Evolutionary conservation across 2,113 vertebrate species (phyloP), one percentile per base, ranked within the genome.

Genomic region (Oenanthe melanoleuca): DNA sequence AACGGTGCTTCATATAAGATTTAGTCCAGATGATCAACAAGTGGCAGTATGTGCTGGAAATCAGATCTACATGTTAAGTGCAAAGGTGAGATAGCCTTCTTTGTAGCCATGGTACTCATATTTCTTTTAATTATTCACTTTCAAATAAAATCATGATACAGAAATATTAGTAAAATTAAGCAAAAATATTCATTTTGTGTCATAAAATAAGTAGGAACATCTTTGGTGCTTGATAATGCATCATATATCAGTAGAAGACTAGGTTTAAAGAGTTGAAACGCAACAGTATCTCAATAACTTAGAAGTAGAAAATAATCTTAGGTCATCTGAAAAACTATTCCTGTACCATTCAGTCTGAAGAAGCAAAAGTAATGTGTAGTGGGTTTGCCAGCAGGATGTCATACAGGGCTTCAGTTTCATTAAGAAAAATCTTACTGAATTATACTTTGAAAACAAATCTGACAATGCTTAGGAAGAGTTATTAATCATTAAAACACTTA

Each of bases 1-100:
- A 31, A 93, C 93, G 38, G 97, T 98, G 6, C 93, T 95, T 86
- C 97, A 98, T 96, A 55, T 99, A 55, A 97, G 97, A 31, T 98
- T 99, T 88, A 98, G 98, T 93, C 97, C 94, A 3, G 97, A 98
- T 49, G 98, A 98, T 65, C 88, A 95, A 15, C 96, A 91, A 69
- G 95, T 98, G 47, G 98, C 98, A 8, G 97, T 96, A 14, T 99
- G 99, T 94, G 96, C 97, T 15, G 98, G 97, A 87, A 95, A 90
- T 67, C 95, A 42, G 55, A 94, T 98, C 38, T 95, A 97, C 84
- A 7, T 98, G 53, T 94, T 99, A 92, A 98, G 94, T 89, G 64
- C 97, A 45, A 96, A 98, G 98, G 99, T 99, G 92, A 92, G 97
- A 64, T 15, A 34, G 5, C 16, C 31, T 92, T 81, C 21, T 85